These are phyloP conservation scores for Lethrus apterus DNA, from an alignment of 1,140 invertebrate genomes.

Conservation along the genomic window DNA sequence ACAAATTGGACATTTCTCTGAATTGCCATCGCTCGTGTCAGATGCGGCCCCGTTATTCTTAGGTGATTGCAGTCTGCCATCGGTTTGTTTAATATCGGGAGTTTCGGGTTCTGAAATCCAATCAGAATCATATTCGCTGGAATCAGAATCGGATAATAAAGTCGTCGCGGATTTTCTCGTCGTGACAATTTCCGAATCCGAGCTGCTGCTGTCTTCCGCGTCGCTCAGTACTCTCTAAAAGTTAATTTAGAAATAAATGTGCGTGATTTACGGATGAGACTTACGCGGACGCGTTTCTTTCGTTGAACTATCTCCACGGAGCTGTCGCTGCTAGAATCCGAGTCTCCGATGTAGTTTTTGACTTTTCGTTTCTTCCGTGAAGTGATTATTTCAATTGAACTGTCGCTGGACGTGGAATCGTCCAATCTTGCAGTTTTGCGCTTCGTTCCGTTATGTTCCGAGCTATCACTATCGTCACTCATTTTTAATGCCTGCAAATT, in stretches of 20 bases:
- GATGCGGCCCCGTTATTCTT: constrained; percentile 30
- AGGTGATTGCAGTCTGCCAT: neutral
- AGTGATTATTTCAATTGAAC: constrained; percentile 32
- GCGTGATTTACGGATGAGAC: constrained; percentile 12
- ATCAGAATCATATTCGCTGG: neutral
- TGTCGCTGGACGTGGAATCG: constrained; percentile 26
- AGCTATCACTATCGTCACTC: constrained; percentile 28
- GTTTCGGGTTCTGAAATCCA: neutral
- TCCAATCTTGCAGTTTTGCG: constrained; percentile 2
- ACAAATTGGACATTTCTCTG: constrained; percentile 81
- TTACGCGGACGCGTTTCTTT: constrained; percentile 29
- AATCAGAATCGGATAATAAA: too few relatives aligned
- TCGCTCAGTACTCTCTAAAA: constrained; percentile 26
- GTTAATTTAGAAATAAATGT: neutral
- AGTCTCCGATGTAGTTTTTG: constrained; percentile 11
- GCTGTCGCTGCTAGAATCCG: constrained; percentile 27
- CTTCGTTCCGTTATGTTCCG: constrained; percentile 21
- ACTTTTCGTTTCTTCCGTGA: constrained; percentile 4
- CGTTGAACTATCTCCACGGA: constrained; percentile 22
- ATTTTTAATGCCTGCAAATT: constrained; percentile 13
- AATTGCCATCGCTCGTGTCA: constrained; percentile 61
- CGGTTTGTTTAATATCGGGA: neutral
- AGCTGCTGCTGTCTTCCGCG: constrained; percentile 20
- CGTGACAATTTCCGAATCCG: constrained; percentile 17
- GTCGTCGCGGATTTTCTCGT: neutral